Evolutionary conservation across 2,888 invertebrate genomes (phyloP), one percentile per base, ranked within the genome.

Genomic region (Graphium colonna): DNA sequence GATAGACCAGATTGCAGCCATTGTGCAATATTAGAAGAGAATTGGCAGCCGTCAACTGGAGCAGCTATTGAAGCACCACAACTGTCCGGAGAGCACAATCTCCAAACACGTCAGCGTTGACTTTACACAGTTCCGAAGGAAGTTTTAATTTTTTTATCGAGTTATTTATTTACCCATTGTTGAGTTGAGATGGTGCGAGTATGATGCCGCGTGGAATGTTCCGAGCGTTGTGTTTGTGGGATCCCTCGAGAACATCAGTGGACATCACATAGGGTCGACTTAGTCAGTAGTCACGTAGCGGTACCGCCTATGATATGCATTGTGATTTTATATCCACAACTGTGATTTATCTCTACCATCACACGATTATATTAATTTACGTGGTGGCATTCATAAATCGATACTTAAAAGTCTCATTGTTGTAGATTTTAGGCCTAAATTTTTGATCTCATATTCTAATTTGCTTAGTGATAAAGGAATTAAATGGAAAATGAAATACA

Each of bases 381-480:
- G 85, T 81, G 85, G 79, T 84, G 84, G 86, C 81, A 81, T 81
- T 77, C 75, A 79, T 86, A 82, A 83, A 87, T 85, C 83, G 69
- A 74, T 79, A 84, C 83, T 84, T 83, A 83, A 83, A 81, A 75
- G 77, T 83, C 81, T 82, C 83, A 82, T 82, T 81, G 77, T 77
- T 75, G 74, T 88, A 88, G 88, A 83, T 79, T 77, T 85, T 89
- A 88, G 88, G 88, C 88, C 88, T 89, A 88, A 86, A 83, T 79
- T 82, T 86, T 86, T 89, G 89, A 89, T 89, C 89, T 89, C 89
- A 89, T 88, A 87, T 85, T 88, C 88, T 89, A 82, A 88, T 89
- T 88, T 88, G 88, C 87, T 87, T 87, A 89, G 88, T 84, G 81
- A 81, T 87, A 85, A 79, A 75, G 57, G 31, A 31, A 10, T 31